A percentile compares a stretch with the other conserved stretches of the same genome.
Evolutionary conservation across 2,888 invertebrate species (phyloP).

Genomic region (Caenorhabditis panamensis): DNA sequence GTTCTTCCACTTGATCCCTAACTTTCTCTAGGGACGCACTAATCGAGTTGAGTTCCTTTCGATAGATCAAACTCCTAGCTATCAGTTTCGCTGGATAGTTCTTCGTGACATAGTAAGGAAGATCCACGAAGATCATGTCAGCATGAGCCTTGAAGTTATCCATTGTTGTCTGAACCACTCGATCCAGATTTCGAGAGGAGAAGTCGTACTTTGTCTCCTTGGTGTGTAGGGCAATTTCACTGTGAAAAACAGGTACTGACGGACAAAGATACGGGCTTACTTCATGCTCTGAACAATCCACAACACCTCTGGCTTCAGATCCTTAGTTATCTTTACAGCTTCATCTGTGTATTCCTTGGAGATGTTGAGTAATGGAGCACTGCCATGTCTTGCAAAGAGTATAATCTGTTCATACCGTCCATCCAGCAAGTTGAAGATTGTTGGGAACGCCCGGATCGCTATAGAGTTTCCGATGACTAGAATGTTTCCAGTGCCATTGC

Average conservation of each 20-base stretch:
- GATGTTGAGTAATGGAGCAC: constrained; percentile 36
- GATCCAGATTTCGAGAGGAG: constrained; percentile 3
- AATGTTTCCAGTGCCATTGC: constrained; percentile 45
- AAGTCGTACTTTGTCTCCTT: too few species aligned
- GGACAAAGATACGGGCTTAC: constrained; percentile 5
- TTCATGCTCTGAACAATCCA: constrained; percentile 59
- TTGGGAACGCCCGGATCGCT: constrained; percentile 42
- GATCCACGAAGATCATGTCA: neutral
- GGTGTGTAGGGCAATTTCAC: neutral
- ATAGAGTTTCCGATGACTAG: constrained; percentile 51
- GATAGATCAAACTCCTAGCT: constrained; percentile 26
- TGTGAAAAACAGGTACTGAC: neutral
- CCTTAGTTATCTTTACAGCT: constrained; percentile 8
- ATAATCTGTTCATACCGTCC: constrained; percentile 35
- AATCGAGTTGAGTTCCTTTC: constrained; percentile 2
- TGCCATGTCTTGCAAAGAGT: constrained; percentile 36
- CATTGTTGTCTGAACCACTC: constrained; percentile 1
- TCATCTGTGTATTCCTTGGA: constrained; percentile 25
- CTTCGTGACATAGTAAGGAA: constrained; percentile 9
- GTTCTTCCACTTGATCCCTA: constrained; percentile 6
- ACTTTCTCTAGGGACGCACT: neutral
- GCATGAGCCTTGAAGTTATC: constrained; percentile 1
- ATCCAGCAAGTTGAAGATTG: constrained; percentile 34
- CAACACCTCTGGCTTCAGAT: constrained; percentile 44
- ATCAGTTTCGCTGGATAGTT: constrained; percentile 17